Evolutionary conservation across 1,140 invertebrate genomes (phyloP).

Genomic region (Drosophila baimaii): DNA sequence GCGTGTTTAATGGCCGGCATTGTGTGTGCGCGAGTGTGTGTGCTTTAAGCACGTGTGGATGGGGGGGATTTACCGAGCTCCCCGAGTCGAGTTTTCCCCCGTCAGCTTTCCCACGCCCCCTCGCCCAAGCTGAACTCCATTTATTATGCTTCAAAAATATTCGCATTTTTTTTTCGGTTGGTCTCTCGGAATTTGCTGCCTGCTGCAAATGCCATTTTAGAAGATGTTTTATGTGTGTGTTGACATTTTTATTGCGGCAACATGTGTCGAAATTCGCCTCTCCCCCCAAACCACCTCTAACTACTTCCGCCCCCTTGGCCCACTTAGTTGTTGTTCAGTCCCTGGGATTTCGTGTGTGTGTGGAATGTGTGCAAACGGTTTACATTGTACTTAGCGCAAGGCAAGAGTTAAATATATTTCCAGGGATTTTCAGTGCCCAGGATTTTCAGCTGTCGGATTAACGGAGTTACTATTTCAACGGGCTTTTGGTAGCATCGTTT

Average conservation of each 20-base stretch:
- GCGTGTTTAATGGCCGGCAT: slow-evolving; percentile 81
- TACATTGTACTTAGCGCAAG: slow-evolving; percentile 72
- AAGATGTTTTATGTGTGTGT: slow-evolving; percentile 82
- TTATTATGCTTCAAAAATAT: slow-evolving; percentile 79
- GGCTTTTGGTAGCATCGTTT: slow-evolving; percentile 7
- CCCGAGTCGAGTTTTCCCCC: slow-evolving; percentile 30
- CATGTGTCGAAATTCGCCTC: slow-evolving; percentile 74
- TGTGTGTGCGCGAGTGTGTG: slow-evolving; percentile 53
- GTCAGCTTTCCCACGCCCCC: background rate
- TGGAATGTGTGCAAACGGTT: slow-evolving; percentile 67
- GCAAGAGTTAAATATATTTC: slow-evolving; percentile 67
- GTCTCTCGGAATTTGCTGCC: slow-evolving; percentile 62
- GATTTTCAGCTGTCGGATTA: slow-evolving; percentile 34
- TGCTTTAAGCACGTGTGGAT: slow-evolving; percentile 67
- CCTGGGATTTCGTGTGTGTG: slow-evolving; percentile 13
- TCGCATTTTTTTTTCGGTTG: slow-evolving; percentile 40
- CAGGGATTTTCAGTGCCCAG: slow-evolving; percentile 19
- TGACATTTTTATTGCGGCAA: slow-evolving; percentile 82
- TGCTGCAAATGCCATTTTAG: slow-evolving; percentile 80
- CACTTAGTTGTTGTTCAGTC: slow-evolving; percentile 32
- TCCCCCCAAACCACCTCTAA: background rate
- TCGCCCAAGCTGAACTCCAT: slow-evolving; percentile 52
- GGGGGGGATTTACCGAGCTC: slow-evolving; percentile 35
- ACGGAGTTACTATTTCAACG: slow-evolving; percentile 35
- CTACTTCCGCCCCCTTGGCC: slow-evolving; percentile 1